phyloP scores from a whole-genome alignment of 2,797 vertebrate genomes.

The Tenualosa thibaudeaui region DNA sequence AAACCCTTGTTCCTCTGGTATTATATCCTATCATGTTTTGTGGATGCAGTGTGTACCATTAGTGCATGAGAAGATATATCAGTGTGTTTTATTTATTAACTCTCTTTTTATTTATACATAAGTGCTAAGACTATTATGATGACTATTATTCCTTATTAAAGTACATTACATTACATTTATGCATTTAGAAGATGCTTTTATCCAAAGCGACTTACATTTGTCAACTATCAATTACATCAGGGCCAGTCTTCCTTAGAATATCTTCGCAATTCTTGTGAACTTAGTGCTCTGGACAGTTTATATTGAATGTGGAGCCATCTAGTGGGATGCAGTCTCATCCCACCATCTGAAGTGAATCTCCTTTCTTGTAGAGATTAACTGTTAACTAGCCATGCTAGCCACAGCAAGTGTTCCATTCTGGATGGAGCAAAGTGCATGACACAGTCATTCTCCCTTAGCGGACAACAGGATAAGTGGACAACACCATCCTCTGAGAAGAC shows the following conservation, averaged over 20 bases:
- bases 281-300: not conserved
- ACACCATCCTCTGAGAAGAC: constrained; percentile 26
- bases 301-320: not conserved
- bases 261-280: not conserved
- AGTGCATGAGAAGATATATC: not conserved
- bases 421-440: constrained; percentile 75
- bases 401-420: constrained; percentile 47
- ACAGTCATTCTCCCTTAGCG: constrained; percentile 38
- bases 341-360: not conserved
- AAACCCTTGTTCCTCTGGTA: no score
- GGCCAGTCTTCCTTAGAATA: no score
- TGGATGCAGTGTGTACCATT: not conserved
- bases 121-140: no score
- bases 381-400: constrained; percentile 67
- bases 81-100: no score
- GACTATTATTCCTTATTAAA: no score
- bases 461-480: constrained; percentile 37
- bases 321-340: not conserved
- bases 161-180: no score
- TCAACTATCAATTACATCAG: no score
- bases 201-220: no score
- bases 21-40: no score
- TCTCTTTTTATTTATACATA: no score
- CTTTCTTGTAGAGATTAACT: constrained; percentile 69
- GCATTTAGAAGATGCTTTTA: no score